Base-by-base conservation (phyloP, 1,140 invertebrate genomes). In the Agrypnia vestita region DNA sequence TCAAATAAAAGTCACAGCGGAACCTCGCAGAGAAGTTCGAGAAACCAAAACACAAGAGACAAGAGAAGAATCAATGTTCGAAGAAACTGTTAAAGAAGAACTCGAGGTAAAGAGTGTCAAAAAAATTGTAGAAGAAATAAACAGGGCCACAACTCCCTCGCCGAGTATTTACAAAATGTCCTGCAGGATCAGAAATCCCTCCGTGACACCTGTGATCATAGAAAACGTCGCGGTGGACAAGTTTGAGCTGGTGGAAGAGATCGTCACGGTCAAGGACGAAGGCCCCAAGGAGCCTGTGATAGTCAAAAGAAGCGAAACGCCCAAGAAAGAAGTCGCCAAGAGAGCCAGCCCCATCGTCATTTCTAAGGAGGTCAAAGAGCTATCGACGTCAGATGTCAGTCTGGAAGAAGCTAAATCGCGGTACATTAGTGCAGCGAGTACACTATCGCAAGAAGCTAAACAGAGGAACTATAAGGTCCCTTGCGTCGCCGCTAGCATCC, bases 41-140 rank as follows among this genome's bases (percentile, higher is more conserved):
- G 25, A 35, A 35, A 3, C 25, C 8, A 56, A 15, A 56, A 17
- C 1, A 56, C n/a, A 56, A n/a, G 17, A 35, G 25, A 35, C 6
- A 3, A 35, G 6, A 35, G 25, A 35, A 35, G 25, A 35, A 35
- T 85, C 85, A 17, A 85, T 84, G 51, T 83, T 84, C 79, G 85
- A 86, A 75, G 85, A 86, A 13, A 82, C 82, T 35, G 46, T 80
- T 11, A 25, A 47, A 44, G 53, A 49, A 71, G 77, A 80, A 8
- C 47, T 62, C 6, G 61, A 79, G 49, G 56, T 61, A 4, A 75
- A 74, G 15, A 53, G 56, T 21, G 62, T 56, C 17, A 74, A 78
- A 73, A 71, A 46, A 69, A 59, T 47, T 13, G 64, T 74, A 59
- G 56, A 80, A 71, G 64, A 72, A 62, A 46, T 67, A 51, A 72